A percentile compares a stretch with the other conserved stretches of the same genome.
phyloP scores from a whole-genome alignment of 2,113 vertebrate species.

The Platycercus adscitus region DNA sequence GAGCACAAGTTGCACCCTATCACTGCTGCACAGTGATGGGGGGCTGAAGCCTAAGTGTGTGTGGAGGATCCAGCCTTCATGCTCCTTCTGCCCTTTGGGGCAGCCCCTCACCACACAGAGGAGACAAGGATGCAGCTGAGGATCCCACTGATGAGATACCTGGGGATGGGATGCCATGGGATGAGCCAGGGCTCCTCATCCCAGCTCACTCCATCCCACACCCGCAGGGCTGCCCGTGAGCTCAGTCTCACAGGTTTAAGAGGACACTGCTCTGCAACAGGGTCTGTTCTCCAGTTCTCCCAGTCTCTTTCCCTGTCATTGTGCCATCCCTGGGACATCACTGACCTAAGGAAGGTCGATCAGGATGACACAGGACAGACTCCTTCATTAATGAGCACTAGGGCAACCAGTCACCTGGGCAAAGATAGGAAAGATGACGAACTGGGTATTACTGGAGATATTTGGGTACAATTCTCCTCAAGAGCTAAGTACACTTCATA shows the following conservation, averaged over 20 bases:
- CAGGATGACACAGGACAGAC: background rate
- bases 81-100: background rate
- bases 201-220: fast-evolving
- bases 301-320: background rate
- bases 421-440: background rate
- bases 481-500: background rate
- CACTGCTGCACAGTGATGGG: background rate
- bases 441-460: background rate
- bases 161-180: background rate
- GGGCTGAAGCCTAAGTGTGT: background rate
- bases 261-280: background rate
- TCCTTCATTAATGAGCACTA: background rate
- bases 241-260: background rate
- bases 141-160: background rate
- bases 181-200: background rate
- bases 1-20: background rate
- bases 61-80: fast-evolving
- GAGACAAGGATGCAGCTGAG: background rate
- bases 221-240: background rate
- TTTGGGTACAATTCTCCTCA: background rate
- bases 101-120: background rate
- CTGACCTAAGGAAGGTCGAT: background rate
- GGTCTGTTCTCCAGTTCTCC: background rate
- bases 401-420: background rate
- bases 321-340: background rate